Conservation (phyloP, 2,113 vertebrate species). For the Tetrao urogallus region DNA sequence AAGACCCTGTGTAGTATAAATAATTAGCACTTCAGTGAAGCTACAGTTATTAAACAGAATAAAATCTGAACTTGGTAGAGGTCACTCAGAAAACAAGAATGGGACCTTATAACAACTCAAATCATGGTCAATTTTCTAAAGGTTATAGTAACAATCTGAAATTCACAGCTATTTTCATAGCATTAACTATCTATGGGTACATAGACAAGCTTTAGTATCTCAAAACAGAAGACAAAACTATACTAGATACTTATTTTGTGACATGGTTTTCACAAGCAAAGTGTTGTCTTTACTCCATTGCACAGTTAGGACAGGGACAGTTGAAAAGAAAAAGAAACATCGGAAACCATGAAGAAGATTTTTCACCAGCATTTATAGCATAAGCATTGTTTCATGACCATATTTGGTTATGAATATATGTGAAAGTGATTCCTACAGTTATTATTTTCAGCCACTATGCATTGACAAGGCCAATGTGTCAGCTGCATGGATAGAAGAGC, state of each 20-base stretch:
- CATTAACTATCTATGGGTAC: neutral
- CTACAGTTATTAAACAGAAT: neutral
- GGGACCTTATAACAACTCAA: neutral
- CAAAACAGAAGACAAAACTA: neutral
- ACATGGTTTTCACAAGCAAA: neutral
- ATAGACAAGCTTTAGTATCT: neutral
- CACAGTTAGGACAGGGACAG: neutral
- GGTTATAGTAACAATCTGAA: neutral
- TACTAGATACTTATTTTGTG: neutral
- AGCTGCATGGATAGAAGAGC: slow-evolving; percentile 16
- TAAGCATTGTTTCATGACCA: neutral
- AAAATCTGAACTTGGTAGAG: neutral
- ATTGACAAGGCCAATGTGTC: slow-evolving; percentile 54
- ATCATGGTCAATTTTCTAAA: neutral
- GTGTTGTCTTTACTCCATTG: neutral
- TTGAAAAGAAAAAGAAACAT: neutral
- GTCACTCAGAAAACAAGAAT: neutral
- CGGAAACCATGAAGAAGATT: neutral
- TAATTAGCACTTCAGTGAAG: neutral
- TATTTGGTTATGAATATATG: neutral
- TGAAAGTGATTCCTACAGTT: slow-evolving; percentile 38
- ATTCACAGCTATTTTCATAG: neutral
- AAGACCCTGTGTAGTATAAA: neutral
- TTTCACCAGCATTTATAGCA: neutral
- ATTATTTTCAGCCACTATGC: slow-evolving; percentile 20